Base-by-base conservation (phyloP, 2,113 vertebrate genomes). In the Bubo blakistoni region DNA sequence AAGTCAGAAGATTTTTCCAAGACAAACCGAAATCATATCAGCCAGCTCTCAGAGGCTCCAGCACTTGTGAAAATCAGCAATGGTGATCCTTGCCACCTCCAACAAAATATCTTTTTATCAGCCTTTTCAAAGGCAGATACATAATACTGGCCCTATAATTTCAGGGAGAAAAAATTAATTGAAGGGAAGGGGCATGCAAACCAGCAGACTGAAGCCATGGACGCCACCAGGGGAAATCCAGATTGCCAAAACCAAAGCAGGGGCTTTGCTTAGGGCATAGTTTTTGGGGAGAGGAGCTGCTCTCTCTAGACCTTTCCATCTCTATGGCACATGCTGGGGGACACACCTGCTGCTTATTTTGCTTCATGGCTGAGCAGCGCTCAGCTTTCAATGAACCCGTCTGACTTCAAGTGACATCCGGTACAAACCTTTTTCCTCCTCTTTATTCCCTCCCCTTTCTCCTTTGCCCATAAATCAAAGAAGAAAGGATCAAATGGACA, bases 401-500 rank as follows among this genome's bases (percentile, higher is more conserved):
- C 69, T 87, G 52, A 69, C 86, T 91, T 93, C 88, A 92, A 92
- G 87, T 73, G 85, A 95, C 92, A 88, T n/a, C 16, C 11, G 74
- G 69, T 95, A 89, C 97, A 95, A 96, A 82, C 58, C 82, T 65
- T 96, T 97, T 81, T 93, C 73, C 32, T 79, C 42, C 78, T 96
- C 92, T 91, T 92, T 92, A 88, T 90, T 59, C 58, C 91, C 47
- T 86, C 81, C 89, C 83, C 70, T 96, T 96, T 84, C 89, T 97
- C 95, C 88, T 97, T 97, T 97, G 85, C 47, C 96, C 94, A 95
- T 98, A 97, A 97, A 97, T 97, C 98, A 98, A 96, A 97, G 95
- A 94, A 95, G 97, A 97, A 96, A 96, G 91, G 95, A 98, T 98
- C 98, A 97, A 97, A 98, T 98, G 97, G 95, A 97, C 97, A 97